Conservation (phyloP, 1,140 invertebrate species). For the Galleria mellonella region DNA sequence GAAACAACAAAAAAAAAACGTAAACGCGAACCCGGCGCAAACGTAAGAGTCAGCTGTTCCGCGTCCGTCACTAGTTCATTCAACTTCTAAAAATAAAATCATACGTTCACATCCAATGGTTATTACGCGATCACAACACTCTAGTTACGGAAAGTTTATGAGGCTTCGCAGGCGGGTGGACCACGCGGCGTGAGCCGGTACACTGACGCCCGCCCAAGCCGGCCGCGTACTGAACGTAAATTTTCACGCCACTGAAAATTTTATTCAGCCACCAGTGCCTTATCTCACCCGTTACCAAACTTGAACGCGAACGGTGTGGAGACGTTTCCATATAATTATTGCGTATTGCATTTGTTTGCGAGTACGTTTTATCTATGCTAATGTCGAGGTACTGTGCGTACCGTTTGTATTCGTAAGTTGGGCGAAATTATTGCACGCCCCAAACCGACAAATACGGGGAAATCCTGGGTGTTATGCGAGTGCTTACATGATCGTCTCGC, state of each 20-base stretch:
- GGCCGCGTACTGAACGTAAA: slow-evolving; percentile 14
- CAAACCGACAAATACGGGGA: neutral
- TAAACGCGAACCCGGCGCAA: slow-evolving; percentile 8
- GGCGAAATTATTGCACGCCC: slow-evolving; percentile 7
- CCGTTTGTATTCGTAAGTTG: slow-evolving; percentile 12
- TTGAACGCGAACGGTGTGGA: neutral
- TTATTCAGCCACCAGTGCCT: slow-evolving; percentile 29
- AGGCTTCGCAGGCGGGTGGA: slow-evolving; percentile 26
- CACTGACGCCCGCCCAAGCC: slow-evolving; percentile 40
- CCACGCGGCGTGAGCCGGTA: slow-evolving; percentile 17
- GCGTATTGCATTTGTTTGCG: slow-evolving; percentile 3
- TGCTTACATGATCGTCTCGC: too few species aligned
- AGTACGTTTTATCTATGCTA: slow-evolving; percentile 10
- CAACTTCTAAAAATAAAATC: slow-evolving; percentile 6
- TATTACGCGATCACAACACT: slow-evolving; percentile 14
- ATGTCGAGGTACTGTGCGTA: too few species aligned
- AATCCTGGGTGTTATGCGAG: neutral
- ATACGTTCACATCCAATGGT: slow-evolving; percentile 26
- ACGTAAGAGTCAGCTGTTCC: slow-evolving; percentile 21
- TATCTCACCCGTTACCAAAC: slow-evolving; percentile 1
- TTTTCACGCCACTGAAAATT: slow-evolving; percentile 47
- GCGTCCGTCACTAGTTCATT: neutral
- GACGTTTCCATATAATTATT: slow-evolving; percentile 8
- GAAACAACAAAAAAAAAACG: slow-evolving; percentile 1
- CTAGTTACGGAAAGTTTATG: neutral